phyloP scores from a whole-genome alignment of 2,797 vertebrate species.

The Mastacembelus armatus region DNA sequence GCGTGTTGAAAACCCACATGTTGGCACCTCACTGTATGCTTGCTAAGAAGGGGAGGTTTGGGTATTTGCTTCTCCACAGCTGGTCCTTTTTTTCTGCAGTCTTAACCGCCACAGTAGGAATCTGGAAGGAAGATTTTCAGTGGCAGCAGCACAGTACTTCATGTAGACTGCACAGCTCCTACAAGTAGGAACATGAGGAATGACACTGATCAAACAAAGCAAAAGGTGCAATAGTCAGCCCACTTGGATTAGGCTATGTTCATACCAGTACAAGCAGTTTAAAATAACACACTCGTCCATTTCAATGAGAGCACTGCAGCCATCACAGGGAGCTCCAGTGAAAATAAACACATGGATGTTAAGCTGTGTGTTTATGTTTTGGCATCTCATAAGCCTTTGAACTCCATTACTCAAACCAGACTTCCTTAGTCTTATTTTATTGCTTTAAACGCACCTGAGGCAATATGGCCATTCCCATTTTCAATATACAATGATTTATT shows the following conservation, averaged over 20 bases:
- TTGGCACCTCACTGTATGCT: constrained; percentile 5
- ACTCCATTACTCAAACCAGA: not conserved
- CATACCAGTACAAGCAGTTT: not conserved
- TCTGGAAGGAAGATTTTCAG: not conserved
- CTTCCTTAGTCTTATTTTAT: not conserved
- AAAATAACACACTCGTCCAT: not conserved
- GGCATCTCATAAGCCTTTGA: not conserved
- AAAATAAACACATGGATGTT: not conserved
- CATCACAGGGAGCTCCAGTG: too few species aligned
- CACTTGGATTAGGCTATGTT: not conserved
- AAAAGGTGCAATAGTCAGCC: not conserved
- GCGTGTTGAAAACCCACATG: constrained; percentile 12
- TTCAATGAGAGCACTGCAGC: not conserved
- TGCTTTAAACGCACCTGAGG: not conserved
- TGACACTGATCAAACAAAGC: not conserved
- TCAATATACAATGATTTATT: too few species aligned
- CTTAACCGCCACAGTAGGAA: constrained; percentile 10
- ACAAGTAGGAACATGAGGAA: not conserved
- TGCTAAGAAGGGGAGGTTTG: constrained; percentile 3
- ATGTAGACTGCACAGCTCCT: not conserved
- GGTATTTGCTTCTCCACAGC: constrained; percentile 15
- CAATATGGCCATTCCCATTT: not conserved
- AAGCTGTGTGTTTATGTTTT: not conserved
- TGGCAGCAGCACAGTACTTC: not conserved
- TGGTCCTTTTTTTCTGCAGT: constrained; percentile 19